These are phyloP conservation scores for Prionace glauca DNA, from an alignment of 2,797 vertebrate species.

Conservation along the genomic window DNA sequence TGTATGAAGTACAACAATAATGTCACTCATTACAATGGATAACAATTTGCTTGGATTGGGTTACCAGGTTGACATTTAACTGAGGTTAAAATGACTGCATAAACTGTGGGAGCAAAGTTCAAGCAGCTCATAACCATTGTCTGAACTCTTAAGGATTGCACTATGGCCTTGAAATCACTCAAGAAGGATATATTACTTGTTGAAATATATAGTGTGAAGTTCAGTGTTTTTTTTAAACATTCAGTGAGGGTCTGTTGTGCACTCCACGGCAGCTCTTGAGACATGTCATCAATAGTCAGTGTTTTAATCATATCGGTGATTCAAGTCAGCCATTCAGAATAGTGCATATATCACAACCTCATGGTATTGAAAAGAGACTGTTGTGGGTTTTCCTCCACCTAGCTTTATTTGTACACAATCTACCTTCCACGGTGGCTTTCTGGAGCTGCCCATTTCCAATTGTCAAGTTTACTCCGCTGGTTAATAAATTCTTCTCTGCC, in stretches of 20 bases:
- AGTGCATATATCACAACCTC: background rate
- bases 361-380: background rate
- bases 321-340: background rate
- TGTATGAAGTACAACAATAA: background rate
- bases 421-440: background rate
- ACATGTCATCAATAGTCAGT: background rate
- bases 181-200: background rate
- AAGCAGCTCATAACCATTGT: conserved; percentile 22
- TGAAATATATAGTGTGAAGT: background rate
- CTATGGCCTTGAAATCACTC: conserved; percentile 15
- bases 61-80: conserved; percentile 6
- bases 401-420: background rate
- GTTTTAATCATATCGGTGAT: background rate
- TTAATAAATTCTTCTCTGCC: background rate
- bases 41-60: conserved; percentile 7
- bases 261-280: background rate
- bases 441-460: background rate
- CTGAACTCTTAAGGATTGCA: conserved; percentile 18
- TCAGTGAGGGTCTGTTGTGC: background rate
- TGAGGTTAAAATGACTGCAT: conserved; percentile 30
- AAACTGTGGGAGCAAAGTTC: conserved; percentile 31
- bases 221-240: background rate
- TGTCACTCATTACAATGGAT: conserved; percentile 19
- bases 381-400: background rate
- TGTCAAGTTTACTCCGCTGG: background rate